Percentiles rank a stretch among this genome's conserved stretches.
Evolutionary conservation across 2,888 invertebrate species (phyloP).

Genomic region (Hybos culiciformis): DNA sequence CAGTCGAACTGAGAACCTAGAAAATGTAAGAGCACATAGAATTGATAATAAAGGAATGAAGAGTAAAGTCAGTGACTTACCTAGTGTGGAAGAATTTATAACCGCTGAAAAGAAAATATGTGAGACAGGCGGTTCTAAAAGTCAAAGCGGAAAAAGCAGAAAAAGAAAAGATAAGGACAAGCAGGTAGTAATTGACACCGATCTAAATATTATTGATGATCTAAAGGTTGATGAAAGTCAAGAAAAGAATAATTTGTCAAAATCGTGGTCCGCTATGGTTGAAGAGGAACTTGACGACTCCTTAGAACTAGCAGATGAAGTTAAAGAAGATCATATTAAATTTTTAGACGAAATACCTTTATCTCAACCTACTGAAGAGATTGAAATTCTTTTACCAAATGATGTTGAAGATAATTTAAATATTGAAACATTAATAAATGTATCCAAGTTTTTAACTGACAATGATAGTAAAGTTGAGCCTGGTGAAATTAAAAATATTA

Average conservation of each 20-base stretch:
- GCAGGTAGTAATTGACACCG: not conserved
- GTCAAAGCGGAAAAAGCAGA: too few relatives aligned
- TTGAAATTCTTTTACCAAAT: conserved; percentile 1
- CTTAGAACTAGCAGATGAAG: not conserved
- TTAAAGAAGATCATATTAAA: not conserved
- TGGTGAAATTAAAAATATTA: too few relatives aligned
- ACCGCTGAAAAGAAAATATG: too few relatives aligned
- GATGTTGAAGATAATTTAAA: not conserved
- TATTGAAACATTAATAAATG: not conserved
- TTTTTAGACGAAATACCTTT: not conserved
- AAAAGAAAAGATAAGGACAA: conserved; percentile 2
- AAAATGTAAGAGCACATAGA: too few relatives aligned
- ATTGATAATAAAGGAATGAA: too few relatives aligned
- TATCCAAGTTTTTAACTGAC: too few relatives aligned
- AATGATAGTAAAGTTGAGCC: too few relatives aligned
- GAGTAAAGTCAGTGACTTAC: too few relatives aligned
- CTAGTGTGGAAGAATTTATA: too few relatives aligned
- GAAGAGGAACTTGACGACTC: not conserved
- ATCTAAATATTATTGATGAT: not conserved
- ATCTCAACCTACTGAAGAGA: not conserved
- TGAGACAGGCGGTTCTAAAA: too few relatives aligned
- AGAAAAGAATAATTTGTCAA: not conserved
- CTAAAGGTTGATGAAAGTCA: not conserved
- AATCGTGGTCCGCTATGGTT: not conserved
- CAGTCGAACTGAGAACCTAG: conserved; percentile 9